Conservation (phyloP, 2,888 invertebrate genomes). For the Seira sanloemensis region DNA sequence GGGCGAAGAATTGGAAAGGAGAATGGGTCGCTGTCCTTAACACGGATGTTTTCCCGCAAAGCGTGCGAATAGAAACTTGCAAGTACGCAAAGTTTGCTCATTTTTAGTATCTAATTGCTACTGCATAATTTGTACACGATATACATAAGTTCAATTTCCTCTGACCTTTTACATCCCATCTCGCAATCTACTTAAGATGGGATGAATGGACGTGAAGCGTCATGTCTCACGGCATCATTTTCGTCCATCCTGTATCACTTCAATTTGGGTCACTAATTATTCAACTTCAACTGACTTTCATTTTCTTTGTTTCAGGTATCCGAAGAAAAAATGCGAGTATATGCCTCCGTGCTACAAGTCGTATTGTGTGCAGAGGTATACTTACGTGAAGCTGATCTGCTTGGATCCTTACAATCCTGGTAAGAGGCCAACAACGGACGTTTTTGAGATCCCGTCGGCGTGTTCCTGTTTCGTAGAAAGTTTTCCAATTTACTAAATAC, state of each 20-base stretch:
- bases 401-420: constrained; percentile 74
- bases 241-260: too few relatives aligned
- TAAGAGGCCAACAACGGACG: constrained; percentile 74
- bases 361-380: constrained; percentile 74
- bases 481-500: constrained; percentile 73
- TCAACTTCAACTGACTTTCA: neutral
- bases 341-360: constrained; percentile 74
- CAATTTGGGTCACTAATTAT: neutral
- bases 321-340: constrained; percentile 74
- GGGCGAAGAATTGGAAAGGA: constrained; percentile 75
- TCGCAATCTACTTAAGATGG: neutral
- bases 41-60: constrained; percentile 75
- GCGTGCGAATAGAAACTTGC: constrained; percentile 75
- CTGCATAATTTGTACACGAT: neutral
- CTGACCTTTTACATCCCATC: neutral
- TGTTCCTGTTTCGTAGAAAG: constrained; percentile 75
- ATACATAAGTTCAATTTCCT: neutral
- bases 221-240: too few relatives aligned
- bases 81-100: constrained; percentile 71
- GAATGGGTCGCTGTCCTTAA: constrained; percentile 75
- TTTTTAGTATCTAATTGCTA: neutral
- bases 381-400: constrained; percentile 74
- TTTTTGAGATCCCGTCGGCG: constrained; percentile 75
- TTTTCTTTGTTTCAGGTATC: constrained; percentile 71
- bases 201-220: too few relatives aligned